Evolutionary conservation across 1,140 invertebrate species (phyloP), one percentile per base, ranked within the genome.

Genomic region (Phymorhynchus buccinoides): DNA sequence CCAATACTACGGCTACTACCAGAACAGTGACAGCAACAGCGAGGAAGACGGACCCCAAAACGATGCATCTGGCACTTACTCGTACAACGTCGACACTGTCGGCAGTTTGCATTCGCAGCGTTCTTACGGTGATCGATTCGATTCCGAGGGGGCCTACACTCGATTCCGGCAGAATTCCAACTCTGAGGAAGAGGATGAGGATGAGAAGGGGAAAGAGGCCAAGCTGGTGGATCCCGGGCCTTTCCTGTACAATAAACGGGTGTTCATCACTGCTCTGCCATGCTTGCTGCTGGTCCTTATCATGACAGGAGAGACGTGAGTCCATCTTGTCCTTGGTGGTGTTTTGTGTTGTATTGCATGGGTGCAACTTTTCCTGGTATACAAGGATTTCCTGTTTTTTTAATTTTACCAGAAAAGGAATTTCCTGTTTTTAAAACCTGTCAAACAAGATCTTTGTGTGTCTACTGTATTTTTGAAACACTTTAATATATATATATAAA

Each of bases 281-380:
- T 88, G 88, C 39, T 80, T 89, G 35, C 42, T 91, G 44, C 39
- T 91, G 6, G 79, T 89, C n/a, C 42, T 91, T 16, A 83, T 87
- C 30, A 73, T 91, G n/a, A 86, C 85, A 77, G 90, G 90, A 48
- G 90, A 91, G 88, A 84, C 85, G 90, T 91, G 86, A 89, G 90
- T 85, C 18, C n/a, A n/a, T n/a, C n/a, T n/a, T n/a, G n/a, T n/a
- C n/a, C n/a, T n/a, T n/a, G n/a, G n/a, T n/a, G n/a, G n/a, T n/a
- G n/a, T n/a, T n/a, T n/a, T n/a, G n/a, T n/a, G n/a, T n/a, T n/a
- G n/a, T n/a, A n/a, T n/a, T n/a, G n/a, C n/a, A n/a, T n/a, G n/a
- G n/a, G n/a, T n/a, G n/a, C n/a, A n/a, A n/a, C n/a, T n/a, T n/a
- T n/a, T n/a, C n/a, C n/a, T n/a, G n/a, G n/a, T n/a, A n/a, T n/a